Evolutionary conservation across 2,113 vertebrate genomes (phyloP), one percentile per base, ranked within the genome.

Genomic region (Aspiorhynchus laticeps): DNA sequence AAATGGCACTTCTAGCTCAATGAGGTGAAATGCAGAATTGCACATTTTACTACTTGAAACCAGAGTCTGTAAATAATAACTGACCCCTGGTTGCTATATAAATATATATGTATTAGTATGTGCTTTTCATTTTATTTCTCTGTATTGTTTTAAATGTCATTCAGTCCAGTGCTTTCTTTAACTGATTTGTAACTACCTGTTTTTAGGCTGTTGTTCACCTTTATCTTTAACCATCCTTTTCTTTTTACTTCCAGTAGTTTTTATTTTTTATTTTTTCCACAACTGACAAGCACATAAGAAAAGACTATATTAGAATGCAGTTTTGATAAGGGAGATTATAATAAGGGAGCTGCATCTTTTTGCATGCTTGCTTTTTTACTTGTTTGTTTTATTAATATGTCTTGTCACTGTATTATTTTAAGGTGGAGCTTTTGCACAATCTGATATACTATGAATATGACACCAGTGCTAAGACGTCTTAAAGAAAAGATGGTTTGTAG

Each of bases 31-130:
- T 71, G 48, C 65, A 61, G 41, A 61, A 8, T 75, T 87, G 85
- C 88, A 87, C 78, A 83, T 79, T 87, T 85, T 87, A 76, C 26
- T 89, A 89, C 85, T 89, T 89, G 88, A 87, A 89, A 71, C 2
- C 43, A 41, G 80, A 56, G 33, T 17, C 41, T 43, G 48, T 59
- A 53, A 61, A 73, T 71, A 0, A 46, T 53, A 9, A 41, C 11
- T 51, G 67, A 41, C 43, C 56, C 77, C n/a, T 73, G 31, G 8
- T 24, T 85, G 38, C 33, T 21, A 51, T 48, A 46, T 15, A 51
- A 5, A 17, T 51, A 51, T 15, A 51, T 51, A 51, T 46, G 3
- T 46, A 14, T 73, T 84, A 12, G 19, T 41, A 43, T 26, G 11
- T 38, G 65, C 17, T 67, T 17, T 59, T 38, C 17, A 28, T 33